These are phyloP conservation scores for Lordiphosa stackelbergi DNA, from an alignment of 1,140 invertebrate species.

Conservation along the genomic window DNA sequence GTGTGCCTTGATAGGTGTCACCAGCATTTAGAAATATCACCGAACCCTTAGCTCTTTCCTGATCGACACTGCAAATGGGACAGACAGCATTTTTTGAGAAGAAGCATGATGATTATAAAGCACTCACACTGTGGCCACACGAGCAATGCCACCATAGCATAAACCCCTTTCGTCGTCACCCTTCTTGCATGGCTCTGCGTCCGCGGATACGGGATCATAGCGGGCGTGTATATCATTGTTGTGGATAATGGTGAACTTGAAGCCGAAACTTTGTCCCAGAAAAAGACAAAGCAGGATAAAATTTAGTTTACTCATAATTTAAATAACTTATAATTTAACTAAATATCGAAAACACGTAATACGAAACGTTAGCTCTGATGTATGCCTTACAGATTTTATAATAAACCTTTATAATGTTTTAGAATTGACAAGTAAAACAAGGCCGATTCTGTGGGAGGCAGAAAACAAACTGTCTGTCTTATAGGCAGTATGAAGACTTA, in stretches of 20 bases:
- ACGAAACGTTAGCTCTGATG: no score
- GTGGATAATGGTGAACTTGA: constrained; percentile 84
- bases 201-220: constrained; percentile 85
- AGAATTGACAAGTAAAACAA: no score
- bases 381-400: no score
- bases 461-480: no score
- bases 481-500: no score
- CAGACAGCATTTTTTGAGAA: no score
- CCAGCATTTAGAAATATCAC: constrained; percentile 90
- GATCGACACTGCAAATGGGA: constrained; percentile 78
- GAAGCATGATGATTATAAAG: not conserved
- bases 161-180: constrained; percentile 78
- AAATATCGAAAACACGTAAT: no score
- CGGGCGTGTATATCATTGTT: constrained; percentile 93
- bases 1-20: constrained; percentile 91
- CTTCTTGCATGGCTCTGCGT: constrained; percentile 81
- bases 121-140: constrained; percentile 82
- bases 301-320: no score
- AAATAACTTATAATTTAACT: no score
- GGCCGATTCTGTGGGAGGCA: no score
- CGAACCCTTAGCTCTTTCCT: constrained; percentile 79
- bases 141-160: constrained; percentile 90
- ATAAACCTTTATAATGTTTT: no score
- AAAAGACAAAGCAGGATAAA: not conserved
- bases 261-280: not conserved